Base-by-base conservation (phyloP, 2,113 vertebrate species). In the Passerina amoena region DNA sequence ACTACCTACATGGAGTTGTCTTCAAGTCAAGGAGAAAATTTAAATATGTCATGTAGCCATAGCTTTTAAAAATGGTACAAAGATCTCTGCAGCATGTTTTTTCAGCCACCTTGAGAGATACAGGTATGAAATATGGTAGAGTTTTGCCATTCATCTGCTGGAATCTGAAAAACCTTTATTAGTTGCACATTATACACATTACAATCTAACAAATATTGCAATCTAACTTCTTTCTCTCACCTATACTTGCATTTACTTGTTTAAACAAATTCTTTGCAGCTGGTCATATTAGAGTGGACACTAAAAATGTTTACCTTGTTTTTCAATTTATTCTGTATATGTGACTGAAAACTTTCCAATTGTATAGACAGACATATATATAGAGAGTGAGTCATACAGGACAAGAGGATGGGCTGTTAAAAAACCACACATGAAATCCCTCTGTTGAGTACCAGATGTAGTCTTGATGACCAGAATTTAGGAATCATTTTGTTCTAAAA, bases 41-140 rank as follows among this genome's bases (percentile, higher is more conserved):
- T 11, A 89, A 86, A 25, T 72, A 27, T 4, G 15, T 90, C 30
- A 17, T 56, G 35, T 10, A 75, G 42, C 44, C 23, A 23, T 30
- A 38, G 23, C 38, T 80, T 69, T 64, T 30, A 22, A 73, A 73
- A 82, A 63, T n/a, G 0, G 13, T 3, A 4, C 1, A 0, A n/a
- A 37, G 50, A 14, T 47, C 35, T 85, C 56, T 90, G 54, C 44
- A 68, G 33, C 23, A 61, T 37, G 35, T 50, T 76, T 31, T 30
- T 68, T 33, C n/a, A 66, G 47, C 27, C 61, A 13, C 40, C 31
- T 48, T 57, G 45, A 84, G 78, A 14, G 56, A 25, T n/a, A 56
- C 14, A 20, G 25, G 19, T 57, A 10, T 5, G 31, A 77, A 69
- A 72, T 42, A 12, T 0, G 14, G 15, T 60, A 42, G 53, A 47